These are phyloP conservation scores for Hippocampus guttulatus DNA, from an alignment of 2,113 vertebrate genomes.

Conservation along the genomic window DNA sequence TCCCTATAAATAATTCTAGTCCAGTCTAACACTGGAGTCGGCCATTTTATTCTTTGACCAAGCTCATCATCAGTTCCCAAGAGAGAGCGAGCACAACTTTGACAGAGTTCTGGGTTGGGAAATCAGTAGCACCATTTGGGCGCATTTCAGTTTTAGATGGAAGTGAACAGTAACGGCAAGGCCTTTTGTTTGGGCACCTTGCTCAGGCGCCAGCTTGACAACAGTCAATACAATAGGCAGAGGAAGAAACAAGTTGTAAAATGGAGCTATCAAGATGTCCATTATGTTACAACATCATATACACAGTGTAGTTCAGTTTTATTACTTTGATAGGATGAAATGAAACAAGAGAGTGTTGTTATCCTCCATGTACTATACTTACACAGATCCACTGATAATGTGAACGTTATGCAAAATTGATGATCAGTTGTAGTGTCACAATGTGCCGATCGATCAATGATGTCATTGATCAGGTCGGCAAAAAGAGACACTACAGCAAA, in stretches of 20 bases:
- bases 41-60: conserved; percentile 2
- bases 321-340: neutral
- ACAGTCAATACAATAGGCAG: conserved; percentile 1
- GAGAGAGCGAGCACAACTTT: neutral
- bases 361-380: neutral
- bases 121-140: neutral
- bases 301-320: neutral
- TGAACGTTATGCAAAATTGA: no score
- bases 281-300: neutral
- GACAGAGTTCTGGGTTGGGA: conserved; percentile 13
- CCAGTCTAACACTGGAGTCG: conserved; percentile 6
- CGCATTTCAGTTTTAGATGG: neutral
- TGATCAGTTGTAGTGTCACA: no score
- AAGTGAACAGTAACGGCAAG: neutral
- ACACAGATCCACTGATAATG: neutral
- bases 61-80: neutral
- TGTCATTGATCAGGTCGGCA: no score
- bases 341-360: neutral
- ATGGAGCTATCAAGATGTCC: neutral
- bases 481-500: no score
- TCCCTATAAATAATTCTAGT: conserved; percentile 17
- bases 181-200: neutral
- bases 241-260: neutral
- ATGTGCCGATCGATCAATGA: no score
- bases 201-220: conserved; percentile 2